A percentile compares a stretch with the other conserved stretches of the same genome.
Evolutionary conservation across 2,113 vertebrate genomes (phyloP).

Genomic region (Syrrhaptes paradoxus): DNA sequence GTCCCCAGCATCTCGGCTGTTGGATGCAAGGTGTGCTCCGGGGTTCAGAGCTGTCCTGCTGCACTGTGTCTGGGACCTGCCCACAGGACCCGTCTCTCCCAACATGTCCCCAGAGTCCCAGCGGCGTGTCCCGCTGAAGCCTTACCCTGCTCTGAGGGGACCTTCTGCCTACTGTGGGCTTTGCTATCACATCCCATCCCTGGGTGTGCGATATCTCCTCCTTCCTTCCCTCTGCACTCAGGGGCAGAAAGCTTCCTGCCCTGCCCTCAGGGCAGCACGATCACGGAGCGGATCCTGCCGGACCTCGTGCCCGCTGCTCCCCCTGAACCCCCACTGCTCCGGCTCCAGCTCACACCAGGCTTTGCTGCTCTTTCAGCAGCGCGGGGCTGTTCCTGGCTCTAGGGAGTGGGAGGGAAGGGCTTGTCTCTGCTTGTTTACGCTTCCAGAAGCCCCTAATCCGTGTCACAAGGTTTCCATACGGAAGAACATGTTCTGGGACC

Average conservation of each 20-base stretch:
- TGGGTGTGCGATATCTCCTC: neutral
- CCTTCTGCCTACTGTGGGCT: neutral
- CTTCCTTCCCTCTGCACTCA: neutral
- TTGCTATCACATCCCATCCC: neutral
- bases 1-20: neutral
- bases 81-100: neutral
- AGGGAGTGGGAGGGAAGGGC: neutral
- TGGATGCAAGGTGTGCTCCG: neutral
- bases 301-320: neutral
- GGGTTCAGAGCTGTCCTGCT: neutral
- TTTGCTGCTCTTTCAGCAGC: neutral
- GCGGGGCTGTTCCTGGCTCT: neutral
- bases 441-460: slow-evolving; percentile 2
- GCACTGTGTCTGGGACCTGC: neutral
- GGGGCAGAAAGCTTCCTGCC: neutral
- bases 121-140: neutral
- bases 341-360: rapidly evolving
- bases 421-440: neutral
- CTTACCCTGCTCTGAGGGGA: neutral
- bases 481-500: neutral
- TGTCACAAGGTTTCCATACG: neutral
- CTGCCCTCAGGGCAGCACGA: neutral
- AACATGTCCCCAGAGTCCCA: neutral
- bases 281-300: neutral
- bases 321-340: neutral